Evolutionary conservation across 2,797 vertebrate genomes (phyloP).

Genomic region (Catostomus latipinnis): DNA sequence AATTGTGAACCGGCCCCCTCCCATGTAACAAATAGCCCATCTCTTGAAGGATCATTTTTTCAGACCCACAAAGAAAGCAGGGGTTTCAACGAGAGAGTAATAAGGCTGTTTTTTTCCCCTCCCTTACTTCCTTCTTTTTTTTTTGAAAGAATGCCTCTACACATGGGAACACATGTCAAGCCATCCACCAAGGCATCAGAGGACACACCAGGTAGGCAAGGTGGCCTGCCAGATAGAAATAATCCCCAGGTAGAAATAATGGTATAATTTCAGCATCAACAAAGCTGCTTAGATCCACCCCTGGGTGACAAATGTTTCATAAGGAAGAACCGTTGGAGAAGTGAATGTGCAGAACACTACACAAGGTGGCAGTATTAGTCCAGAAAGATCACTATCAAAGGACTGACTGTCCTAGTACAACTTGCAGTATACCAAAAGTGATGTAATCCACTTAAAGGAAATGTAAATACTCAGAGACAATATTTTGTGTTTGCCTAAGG

Average conservation of each 20-base stretch:
- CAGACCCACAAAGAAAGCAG: conserved; percentile 70
- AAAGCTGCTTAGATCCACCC: background rate
- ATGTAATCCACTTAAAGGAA: conserved; percentile 32
- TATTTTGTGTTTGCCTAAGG: background rate
- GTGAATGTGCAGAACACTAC: conserved; percentile 40
- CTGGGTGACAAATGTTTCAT: background rate
- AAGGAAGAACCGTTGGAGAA: background rate
- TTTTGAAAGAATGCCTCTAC: background rate
- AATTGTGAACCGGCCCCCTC: conserved; percentile 72
- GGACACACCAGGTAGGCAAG: conserved; percentile 23
- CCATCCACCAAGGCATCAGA: conserved; percentile 2
- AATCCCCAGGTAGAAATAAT: background rate
- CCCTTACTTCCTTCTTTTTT: background rate
- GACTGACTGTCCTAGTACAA: conserved; percentile 5
- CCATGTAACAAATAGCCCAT: conserved; percentile 79
- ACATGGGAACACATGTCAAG: conserved; percentile 21
- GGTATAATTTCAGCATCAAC: background rate
- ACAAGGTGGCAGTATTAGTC: conserved; percentile 79
- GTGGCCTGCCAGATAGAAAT: conserved; percentile 11
- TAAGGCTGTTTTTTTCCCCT: background rate
- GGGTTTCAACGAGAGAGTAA: conserved; percentile 59
- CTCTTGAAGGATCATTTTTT: conserved; percentile 78
- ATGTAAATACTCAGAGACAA: background rate
- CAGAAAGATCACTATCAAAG: conserved; percentile 34
- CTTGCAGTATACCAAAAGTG: conserved; percentile 2